Evolutionary conservation across 1,140 invertebrate genomes (phyloP).

Genomic region (Daktulosphaira vitifoliae): DNA sequence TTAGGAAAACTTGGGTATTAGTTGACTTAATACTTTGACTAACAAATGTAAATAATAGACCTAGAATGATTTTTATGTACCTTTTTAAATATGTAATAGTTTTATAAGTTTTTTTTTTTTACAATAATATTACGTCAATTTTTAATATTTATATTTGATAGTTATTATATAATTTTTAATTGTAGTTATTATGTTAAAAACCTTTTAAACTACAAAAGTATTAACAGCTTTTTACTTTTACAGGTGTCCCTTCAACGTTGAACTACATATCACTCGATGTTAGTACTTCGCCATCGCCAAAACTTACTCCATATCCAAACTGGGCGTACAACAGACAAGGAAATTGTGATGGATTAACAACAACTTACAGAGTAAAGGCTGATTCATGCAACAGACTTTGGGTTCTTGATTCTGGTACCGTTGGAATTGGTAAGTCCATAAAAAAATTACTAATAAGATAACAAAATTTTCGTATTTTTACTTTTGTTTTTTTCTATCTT

Average conservation of each 20-base stretch:
- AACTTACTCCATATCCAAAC: conserved; percentile 65
- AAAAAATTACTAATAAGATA: neutral
- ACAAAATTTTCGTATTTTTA: neutral
- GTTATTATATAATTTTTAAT: too few relatives aligned
- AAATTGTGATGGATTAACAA: conserved; percentile 64
- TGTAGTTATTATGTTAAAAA: too few relatives aligned
- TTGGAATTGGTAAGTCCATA: conserved; percentile 55
- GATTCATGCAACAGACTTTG: conserved; percentile 68
- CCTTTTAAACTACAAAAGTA: too few relatives aligned
- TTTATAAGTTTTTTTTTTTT: too few relatives aligned
- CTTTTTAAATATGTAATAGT: too few relatives aligned
- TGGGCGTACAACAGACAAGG: conserved; percentile 63
- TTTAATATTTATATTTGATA: too few relatives aligned
- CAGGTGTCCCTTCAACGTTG: conserved; percentile 69
- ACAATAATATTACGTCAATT: too few relatives aligned
- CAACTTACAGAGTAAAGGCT: conserved; percentile 63
- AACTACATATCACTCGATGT: conserved; percentile 59
- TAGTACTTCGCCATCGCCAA: conserved; percentile 54
- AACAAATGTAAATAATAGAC: too few relatives aligned
- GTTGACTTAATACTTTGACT: too few relatives aligned
- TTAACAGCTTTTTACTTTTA: too few relatives aligned
- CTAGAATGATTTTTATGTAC: too few relatives aligned
- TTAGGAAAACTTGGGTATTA: too few relatives aligned
- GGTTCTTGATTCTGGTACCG: conserved; percentile 71
- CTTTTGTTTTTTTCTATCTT: neutral